These are phyloP conservation scores for Ariopsis seemanni DNA, from an alignment of 2,113 vertebrate species.

Conservation along the genomic window DNA sequence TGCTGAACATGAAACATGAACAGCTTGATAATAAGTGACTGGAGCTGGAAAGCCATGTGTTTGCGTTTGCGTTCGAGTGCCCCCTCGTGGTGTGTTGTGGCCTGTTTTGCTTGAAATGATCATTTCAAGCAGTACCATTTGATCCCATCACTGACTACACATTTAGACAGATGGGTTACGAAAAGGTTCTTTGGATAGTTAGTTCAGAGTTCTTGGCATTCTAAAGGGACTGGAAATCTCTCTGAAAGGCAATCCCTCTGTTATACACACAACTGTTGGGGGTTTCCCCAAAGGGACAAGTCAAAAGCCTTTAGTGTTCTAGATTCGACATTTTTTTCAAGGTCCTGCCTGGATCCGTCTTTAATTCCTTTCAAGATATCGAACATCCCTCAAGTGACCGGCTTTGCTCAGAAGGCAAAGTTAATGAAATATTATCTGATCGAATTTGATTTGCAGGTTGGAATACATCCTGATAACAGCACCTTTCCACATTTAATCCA, in stretches of 20 bases:
- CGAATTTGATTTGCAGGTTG: background rate
- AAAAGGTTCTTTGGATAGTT: background rate
- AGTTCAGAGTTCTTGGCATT: background rate
- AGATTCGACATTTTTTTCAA: background rate
- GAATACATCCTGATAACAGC: background rate
- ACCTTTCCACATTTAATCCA: background rate
- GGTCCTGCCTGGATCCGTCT: background rate
- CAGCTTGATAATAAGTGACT: background rate
- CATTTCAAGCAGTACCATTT: background rate
- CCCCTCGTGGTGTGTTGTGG: constrained; percentile 38
- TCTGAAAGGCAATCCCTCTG: background rate
- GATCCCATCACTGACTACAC: background rate
- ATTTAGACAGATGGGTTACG: background rate
- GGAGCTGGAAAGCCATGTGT: background rate
- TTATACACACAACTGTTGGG: background rate
- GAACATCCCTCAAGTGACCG: background rate
- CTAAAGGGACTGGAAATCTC: background rate
- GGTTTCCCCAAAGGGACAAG: background rate
- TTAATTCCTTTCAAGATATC: background rate
- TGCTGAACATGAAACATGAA: constrained; percentile 1
- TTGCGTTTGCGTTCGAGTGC: constrained; percentile 13
- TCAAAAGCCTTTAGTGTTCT: background rate
- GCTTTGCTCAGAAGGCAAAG: background rate
- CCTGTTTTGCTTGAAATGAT: background rate
- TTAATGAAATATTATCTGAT: background rate